Base-by-base conservation (phyloP, 2,797 vertebrate species). In the Oophaga sylvatica region DNA sequence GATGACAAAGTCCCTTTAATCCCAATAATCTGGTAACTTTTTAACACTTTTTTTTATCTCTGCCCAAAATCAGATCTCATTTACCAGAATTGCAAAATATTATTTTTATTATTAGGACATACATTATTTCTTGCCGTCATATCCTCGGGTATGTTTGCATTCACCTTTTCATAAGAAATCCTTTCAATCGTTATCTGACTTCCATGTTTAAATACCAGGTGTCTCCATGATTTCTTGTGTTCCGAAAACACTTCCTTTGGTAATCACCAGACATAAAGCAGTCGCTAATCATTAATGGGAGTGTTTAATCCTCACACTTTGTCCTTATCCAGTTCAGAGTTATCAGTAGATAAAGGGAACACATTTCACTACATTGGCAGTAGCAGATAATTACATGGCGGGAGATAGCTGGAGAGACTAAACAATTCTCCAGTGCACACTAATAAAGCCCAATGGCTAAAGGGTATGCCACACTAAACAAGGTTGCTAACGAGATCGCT, bases 231-330 rank as follows among this genome's bases (percentile, higher is more conserved):
- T 86, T 62, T 35, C 48, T 56, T 70, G 71, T 82, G 78, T 82
- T 77, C 80, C 78, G 10, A 53, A 67, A 22, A 70, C 63, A 86
- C 84, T 86, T 89, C 88, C 88, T 71, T 89, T 75, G 79, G 84
- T 68, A 89, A 88, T 88, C 87, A 88, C 71, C 77, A 62, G 56
- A 41, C 65, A 85, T 76, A 88, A 88, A 77, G 48, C 26, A 13
- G 60, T 82, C 20, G 65, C 71, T 78, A 89, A 89, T 89, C 83
- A 86, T 86, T 86, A 89, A 89, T 89, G 70, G 41, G 56, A 82
- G 45, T 41, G 26, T 77, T 75, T 77, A 63, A 76, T 77, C 29
- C 63, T 71, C 56, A 10, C n/a, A 48, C 17, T 2, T 35, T 85
- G 29, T 26, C 20, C 73, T 79, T 89, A 89, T 89, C 79, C 31